Conservation (phyloP, 1,140 invertebrate species). For the Leptinotarsa lineolata region DNA sequence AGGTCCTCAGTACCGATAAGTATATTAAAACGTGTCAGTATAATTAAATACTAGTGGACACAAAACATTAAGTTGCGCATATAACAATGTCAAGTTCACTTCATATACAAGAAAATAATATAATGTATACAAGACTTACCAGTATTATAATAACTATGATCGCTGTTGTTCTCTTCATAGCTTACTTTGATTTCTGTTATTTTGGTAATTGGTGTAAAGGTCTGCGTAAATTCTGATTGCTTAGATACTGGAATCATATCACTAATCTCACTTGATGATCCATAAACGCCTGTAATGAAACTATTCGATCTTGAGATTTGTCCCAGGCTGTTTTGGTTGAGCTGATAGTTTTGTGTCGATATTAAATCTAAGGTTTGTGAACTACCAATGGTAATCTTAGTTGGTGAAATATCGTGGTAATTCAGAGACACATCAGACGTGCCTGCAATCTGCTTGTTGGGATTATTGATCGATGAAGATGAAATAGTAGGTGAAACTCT, state of each 20-base stretch:
- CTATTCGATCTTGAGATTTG: neutral
- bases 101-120: too few species aligned
- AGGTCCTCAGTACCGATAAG: too few species aligned
- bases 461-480: neutral
- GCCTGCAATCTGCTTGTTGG: neutral
- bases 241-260: neutral
- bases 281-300: neutral
- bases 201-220: neutral
- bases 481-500: conserved; percentile 8
- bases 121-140: neutral
- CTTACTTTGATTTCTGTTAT: neutral
- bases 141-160: neutral
- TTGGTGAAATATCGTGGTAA: conserved; percentile 1
- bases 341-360: neutral
- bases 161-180: neutral
- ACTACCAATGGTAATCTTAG: conserved; percentile 10
- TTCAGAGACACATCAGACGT: neutral
- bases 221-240: neutral
- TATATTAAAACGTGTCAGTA: too few species aligned
- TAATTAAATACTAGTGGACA: too few species aligned
- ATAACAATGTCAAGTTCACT: too few species aligned
- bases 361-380: conserved; percentile 11
- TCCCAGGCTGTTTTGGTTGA: neutral
- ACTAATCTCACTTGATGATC: neutral
- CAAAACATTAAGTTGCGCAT: too few species aligned